These are phyloP conservation scores for Deilephila elpenor DNA, from an alignment of 2,888 invertebrate species.

Conservation along the genomic window DNA sequence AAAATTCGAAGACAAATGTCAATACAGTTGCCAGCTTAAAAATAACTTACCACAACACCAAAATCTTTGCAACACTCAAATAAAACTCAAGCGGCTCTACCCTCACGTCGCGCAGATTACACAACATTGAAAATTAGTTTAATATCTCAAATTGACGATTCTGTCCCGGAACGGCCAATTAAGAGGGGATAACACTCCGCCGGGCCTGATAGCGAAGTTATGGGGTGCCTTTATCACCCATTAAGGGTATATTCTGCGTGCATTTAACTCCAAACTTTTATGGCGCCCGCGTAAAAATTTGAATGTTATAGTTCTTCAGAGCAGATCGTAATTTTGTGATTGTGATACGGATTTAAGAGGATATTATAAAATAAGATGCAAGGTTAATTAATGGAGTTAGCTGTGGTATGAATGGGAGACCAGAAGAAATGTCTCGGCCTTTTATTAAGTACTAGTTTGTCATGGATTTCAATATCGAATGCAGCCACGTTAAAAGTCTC, in stretches of 20 bases:
- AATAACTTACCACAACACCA: not conserved
- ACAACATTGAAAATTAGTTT: constrained; percentile 83
- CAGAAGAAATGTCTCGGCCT: too few relatives aligned
- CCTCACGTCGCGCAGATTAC: constrained; percentile 65
- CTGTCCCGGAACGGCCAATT: constrained; percentile 81
- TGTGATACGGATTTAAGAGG: constrained; percentile 11
- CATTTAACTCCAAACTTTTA: constrained; percentile 28
- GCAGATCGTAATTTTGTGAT: constrained; percentile 6
- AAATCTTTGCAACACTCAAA: not conserved
- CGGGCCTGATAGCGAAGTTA: constrained; percentile 81
- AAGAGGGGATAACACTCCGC: constrained; percentile 81
- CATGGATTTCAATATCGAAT: too few relatives aligned
- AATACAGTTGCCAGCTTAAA: too few relatives aligned
- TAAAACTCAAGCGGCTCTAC: not conserved
- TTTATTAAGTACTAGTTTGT: too few relatives aligned
- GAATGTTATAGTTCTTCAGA: constrained; percentile 20
- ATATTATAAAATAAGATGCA: too few relatives aligned
- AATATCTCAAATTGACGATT: constrained; percentile 84
- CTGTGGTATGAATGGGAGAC: too few relatives aligned
- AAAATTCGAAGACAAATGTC: too few relatives aligned
- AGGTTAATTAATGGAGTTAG: too few relatives aligned
- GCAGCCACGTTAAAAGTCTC: too few relatives aligned
- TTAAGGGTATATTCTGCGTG: constrained; percentile 51
- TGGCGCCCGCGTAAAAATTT: constrained; percentile 25
- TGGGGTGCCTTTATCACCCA: constrained; percentile 82